These are phyloP conservation scores for Monarcha castaneiventris DNA, from an alignment of 2,113 vertebrate genomes.

Conservation along the genomic window DNA sequence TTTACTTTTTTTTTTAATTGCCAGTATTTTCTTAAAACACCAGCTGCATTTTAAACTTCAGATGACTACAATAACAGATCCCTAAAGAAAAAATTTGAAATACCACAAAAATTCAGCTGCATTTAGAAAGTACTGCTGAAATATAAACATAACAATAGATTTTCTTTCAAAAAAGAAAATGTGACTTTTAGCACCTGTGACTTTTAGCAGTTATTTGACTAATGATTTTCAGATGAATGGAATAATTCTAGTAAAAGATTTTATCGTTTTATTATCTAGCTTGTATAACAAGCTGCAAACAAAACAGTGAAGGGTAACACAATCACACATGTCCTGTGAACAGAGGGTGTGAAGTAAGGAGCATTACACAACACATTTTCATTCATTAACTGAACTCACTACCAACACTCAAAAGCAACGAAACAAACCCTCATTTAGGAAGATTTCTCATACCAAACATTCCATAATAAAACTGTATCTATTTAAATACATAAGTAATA, in stretches of 20 bases:
- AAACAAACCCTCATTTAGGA: background rate
- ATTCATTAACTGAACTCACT: background rate
- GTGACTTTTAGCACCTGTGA: background rate
- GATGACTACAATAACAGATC: background rate
- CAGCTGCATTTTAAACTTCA: background rate
- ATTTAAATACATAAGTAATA: background rate
- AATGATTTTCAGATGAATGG: background rate
- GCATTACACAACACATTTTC: background rate
- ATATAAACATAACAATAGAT: background rate
- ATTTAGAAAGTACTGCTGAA: background rate
- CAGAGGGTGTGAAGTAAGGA: background rate
- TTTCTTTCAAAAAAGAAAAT: background rate
- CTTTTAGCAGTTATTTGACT: background rate
- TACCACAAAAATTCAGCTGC: background rate
- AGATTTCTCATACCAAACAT: background rate
- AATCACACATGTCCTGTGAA: background rate
- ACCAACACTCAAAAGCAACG: background rate
- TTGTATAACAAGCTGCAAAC: background rate
- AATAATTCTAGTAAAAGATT: background rate
- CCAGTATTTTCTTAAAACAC: background rate
- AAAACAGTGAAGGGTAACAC: background rate
- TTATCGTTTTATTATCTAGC: background rate
- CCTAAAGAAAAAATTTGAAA: background rate
- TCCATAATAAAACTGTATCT: background rate
- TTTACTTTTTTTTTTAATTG: background rate